Evolutionary conservation across 1,140 invertebrate genomes (phyloP).

Genomic region (Zeugodacus cucurbitae): DNA sequence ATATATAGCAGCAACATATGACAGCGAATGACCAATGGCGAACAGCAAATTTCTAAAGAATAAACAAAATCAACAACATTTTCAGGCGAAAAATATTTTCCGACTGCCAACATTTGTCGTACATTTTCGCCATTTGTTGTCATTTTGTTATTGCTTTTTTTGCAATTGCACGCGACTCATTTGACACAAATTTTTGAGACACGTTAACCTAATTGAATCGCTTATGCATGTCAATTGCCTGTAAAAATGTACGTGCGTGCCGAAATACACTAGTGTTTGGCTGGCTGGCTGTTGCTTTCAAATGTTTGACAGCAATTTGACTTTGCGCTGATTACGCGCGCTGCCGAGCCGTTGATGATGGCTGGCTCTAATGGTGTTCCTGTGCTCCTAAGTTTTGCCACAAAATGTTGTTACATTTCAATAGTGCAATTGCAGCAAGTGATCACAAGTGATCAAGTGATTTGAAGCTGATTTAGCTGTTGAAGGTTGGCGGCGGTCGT

Average conservation of each 20-base stretch:
- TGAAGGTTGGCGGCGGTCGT: not conserved
- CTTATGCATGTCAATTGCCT: slow-evolving; percentile 23
- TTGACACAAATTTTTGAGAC: slow-evolving; percentile 37
- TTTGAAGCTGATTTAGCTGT: not conserved
- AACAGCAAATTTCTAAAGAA: not conserved
- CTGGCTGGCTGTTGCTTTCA: not conserved
- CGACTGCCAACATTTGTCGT: not conserved
- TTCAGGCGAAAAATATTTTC: not conserved
- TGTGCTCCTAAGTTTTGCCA: slow-evolving; percentile 21
- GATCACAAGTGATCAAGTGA: slow-evolving; percentile 22
- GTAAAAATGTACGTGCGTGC: not conserved
- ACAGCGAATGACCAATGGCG: not conserved
- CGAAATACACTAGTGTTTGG: no score
- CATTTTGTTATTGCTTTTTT: no score
- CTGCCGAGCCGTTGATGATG: not conserved
- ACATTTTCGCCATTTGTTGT: not conserved
- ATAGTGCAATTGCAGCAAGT: not conserved
- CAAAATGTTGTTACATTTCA: slow-evolving; percentile 10
- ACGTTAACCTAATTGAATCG: slow-evolving; percentile 38
- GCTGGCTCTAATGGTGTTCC: no score
- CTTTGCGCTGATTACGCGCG: slow-evolving; percentile 6
- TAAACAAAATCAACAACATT: not conserved
- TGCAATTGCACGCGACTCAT: no score
- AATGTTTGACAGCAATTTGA: slow-evolving; percentile 39
- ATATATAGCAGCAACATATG: not conserved